phyloP scores from a whole-genome alignment of 1,140 invertebrate genomes.

The Heterodera carotae region DNA sequence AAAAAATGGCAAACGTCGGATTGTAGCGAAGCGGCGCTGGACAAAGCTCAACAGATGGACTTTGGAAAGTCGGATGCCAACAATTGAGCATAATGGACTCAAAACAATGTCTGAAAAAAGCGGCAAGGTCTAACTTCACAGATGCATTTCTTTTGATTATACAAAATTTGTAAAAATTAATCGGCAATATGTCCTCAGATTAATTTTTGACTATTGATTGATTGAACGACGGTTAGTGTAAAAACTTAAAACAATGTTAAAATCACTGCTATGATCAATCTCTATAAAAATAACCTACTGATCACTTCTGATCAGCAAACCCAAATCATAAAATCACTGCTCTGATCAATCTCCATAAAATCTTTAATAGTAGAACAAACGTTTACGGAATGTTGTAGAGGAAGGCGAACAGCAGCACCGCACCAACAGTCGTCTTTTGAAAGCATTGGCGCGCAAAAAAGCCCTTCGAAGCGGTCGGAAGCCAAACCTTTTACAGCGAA shows the following conservation, averaged over 20 bases:
- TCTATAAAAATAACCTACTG: too few relatives aligned
- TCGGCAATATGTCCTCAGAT: too few relatives aligned
- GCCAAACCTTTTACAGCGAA: conserved; percentile 50
- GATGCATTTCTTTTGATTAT: too few relatives aligned
- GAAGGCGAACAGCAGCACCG: conserved; percentile 55
- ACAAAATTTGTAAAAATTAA: too few relatives aligned
- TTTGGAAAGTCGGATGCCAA: conserved; percentile 59
- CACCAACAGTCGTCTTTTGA: conserved; percentile 19
- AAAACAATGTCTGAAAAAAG: conserved; percentile 56
- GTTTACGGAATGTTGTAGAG: conserved; percentile 59
- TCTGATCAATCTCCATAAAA: too few relatives aligned
- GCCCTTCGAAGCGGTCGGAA: conserved; percentile 39
- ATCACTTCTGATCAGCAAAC: too few relatives aligned
- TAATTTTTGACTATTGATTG: too few relatives aligned
- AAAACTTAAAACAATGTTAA: too few relatives aligned
- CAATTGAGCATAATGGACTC: conserved; percentile 60
- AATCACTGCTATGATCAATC: too few relatives aligned
- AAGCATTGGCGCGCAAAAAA: conserved; percentile 40
- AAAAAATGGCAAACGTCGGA: conserved; percentile 41
- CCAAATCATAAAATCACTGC: too few relatives aligned
- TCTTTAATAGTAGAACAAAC: not conserved
- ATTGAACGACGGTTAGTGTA: too few relatives aligned
- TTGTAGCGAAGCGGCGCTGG: conserved; percentile 58
- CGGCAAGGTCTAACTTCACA: too few relatives aligned
- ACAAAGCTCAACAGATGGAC: conserved; percentile 57